Evolutionary conservation across 2,888 invertebrate genomes (phyloP).

Genomic region (Doris montereyensis): DNA sequence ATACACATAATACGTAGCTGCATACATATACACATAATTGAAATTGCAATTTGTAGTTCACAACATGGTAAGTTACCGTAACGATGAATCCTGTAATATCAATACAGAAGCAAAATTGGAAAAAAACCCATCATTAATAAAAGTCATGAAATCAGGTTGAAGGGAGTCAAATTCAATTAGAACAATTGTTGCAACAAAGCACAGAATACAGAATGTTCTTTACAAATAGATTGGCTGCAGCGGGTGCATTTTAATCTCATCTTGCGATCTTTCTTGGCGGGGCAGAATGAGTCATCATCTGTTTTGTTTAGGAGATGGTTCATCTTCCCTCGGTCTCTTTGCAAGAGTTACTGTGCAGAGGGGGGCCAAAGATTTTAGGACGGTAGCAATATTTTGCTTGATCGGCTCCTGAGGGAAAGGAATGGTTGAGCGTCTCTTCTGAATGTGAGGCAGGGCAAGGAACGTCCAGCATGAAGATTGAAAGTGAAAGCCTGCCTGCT

Average conservation of each 20-base stretch:
- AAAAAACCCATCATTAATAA: no score
- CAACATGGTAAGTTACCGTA: no score
- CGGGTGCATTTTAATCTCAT: not conserved
- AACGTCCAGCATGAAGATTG: not conserved
- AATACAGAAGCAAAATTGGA: not conserved
- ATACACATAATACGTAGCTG: no score
- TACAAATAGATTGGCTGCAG: not conserved
- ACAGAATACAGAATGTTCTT: not conserved
- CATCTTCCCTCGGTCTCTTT: not conserved
- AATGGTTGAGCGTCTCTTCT: not conserved
- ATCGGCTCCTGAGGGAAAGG: not conserved
- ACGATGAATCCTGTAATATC: no score
- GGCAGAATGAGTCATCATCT: not conserved
- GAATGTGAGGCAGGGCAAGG: not conserved
- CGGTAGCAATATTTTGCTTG: not conserved
- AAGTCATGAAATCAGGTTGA: no score
- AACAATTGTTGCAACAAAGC: slow-evolving; percentile 4
- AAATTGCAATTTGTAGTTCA: no score
- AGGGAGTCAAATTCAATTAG: not conserved
- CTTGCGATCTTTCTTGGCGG: not conserved
- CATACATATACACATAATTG: no score
- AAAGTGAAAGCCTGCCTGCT: slow-evolving; percentile 4
- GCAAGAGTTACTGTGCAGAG: not conserved
- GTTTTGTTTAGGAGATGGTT: not conserved
- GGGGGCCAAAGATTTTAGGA: not conserved